phyloP scores from a whole-genome alignment of 1,140 invertebrate genomes.

The Drosophila lini region DNA sequence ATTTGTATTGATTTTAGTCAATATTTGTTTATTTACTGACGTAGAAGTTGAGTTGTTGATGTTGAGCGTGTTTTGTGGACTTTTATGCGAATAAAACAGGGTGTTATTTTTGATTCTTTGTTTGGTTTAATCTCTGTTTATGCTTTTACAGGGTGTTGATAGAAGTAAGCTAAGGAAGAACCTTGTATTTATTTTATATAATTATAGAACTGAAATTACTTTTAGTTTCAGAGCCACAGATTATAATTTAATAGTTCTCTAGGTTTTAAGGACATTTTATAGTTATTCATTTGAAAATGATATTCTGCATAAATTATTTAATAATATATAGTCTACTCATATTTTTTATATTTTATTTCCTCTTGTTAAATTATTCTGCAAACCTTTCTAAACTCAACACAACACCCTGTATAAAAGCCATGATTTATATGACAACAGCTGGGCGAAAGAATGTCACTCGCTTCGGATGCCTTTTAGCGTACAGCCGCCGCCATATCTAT shows the following conservation, averaged over 20 bases:
- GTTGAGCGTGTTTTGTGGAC: slow-evolving; percentile 41
- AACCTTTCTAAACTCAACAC: not conserved
- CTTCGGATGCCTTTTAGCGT: slow-evolving; percentile 52
- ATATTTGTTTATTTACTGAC: slow-evolving; percentile 81
- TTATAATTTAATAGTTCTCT: no score
- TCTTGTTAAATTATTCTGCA: not conserved
- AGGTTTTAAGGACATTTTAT: no score
- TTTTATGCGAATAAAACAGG: slow-evolving; percentile 41
- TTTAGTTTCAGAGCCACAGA: no score
- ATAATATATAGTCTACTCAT: no score
- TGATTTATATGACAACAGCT: slow-evolving; percentile 80
- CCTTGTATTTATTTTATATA: no score
- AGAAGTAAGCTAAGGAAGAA: no score
- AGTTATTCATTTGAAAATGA: no score
- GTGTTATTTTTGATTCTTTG: slow-evolving; percentile 4
- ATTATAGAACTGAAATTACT: no score
- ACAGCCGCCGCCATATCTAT: slow-evolving; percentile 43
- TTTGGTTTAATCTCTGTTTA: not conserved
- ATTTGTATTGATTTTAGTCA: slow-evolving; percentile 74
- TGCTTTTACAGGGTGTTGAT: not conserved
- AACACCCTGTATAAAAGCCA: slow-evolving; percentile 62
- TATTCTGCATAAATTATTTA: no score
- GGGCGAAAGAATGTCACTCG: slow-evolving; percentile 67
- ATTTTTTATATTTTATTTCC: not conserved
- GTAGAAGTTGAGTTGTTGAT: slow-evolving; percentile 59